phyloP scores from a whole-genome alignment of 2,113 vertebrate genomes.

The Oreocharis arfaki region DNA sequence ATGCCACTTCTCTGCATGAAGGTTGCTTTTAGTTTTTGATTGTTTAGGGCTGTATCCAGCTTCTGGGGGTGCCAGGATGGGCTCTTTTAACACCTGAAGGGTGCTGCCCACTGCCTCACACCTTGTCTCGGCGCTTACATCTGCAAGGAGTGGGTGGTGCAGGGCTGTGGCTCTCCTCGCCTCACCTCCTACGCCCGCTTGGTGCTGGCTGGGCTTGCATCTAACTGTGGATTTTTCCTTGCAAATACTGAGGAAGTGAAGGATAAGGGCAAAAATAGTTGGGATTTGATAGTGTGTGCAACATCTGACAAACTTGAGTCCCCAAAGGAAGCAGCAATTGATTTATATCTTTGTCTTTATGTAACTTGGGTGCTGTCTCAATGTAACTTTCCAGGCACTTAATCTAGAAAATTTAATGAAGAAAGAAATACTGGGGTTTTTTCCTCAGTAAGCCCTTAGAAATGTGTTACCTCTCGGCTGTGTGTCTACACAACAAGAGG shows the following conservation, averaged over 20 bases:
- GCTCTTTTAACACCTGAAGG: slow-evolving; percentile 38
- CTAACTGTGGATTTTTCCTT: background rate
- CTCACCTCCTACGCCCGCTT: background rate
- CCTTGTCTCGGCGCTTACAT: background rate
- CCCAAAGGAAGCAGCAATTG: background rate
- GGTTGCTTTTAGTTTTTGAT: background rate
- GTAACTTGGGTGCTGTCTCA: background rate
- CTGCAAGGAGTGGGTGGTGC: slow-evolving; percentile 10
- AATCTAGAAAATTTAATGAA: background rate
- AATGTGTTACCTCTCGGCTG: background rate
- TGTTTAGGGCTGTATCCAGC: background rate
- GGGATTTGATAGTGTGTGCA: background rate
- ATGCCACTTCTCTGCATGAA: background rate
- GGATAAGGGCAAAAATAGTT: slow-evolving; percentile 51
- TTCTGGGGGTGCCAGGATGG: background rate
- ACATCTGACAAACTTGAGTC: slow-evolving; percentile 27
- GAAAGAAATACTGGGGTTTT: background rate
- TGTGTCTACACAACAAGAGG: background rate
- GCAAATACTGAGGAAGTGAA: slow-evolving; percentile 1
- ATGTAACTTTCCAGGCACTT: background rate
- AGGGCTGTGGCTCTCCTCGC: background rate
- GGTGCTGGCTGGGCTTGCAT: background rate
- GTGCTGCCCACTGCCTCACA: slow-evolving; percentile 49
- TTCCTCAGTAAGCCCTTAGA: background rate
- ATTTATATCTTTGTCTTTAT: slow-evolving; percentile 8